These are phyloP conservation scores for Triplophysa siluroides DNA, from an alignment of 2,113 vertebrate genomes.

Conservation along the genomic window DNA sequence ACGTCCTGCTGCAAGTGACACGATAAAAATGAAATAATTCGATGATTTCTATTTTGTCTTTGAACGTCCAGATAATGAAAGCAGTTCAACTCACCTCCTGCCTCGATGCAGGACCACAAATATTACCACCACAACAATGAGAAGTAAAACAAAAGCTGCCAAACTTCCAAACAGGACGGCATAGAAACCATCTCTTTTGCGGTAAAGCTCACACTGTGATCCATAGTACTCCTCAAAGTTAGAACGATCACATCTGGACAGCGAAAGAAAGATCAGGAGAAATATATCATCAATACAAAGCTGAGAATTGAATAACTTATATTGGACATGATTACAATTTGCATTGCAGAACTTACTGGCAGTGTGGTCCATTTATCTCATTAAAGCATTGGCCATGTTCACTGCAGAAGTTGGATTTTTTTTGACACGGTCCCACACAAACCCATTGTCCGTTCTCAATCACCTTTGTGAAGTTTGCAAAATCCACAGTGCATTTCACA, in stretches of 20 bases:
- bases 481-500: slow-evolving; percentile 56
- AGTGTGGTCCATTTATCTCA: slow-evolving; percentile 53
- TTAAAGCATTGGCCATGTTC: slow-evolving; percentile 65
- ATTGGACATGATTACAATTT: neutral
- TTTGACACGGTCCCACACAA: slow-evolving; percentile 66
- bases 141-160: slow-evolving; percentile 58
- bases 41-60: neutral
- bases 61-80: neutral
- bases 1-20: neutral
- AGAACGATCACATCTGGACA: slow-evolving; percentile 62
- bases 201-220: slow-evolving; percentile 63
- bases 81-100: neutral
- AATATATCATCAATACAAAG: neutral
- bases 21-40: slow-evolving; percentile 32
- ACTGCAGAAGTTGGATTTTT: slow-evolving; percentile 60
- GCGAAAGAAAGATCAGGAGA: neutral
- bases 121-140: slow-evolving; percentile 53
- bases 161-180: slow-evolving; percentile 71
- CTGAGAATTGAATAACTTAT: no score
- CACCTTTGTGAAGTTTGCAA: slow-evolving; percentile 60
- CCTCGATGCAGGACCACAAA: slow-evolving; percentile 51
- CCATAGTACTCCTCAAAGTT: slow-evolving; percentile 64
- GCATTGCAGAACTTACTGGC: slow-evolving; percentile 59
- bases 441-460: slow-evolving; percentile 59
- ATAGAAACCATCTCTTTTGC: slow-evolving; percentile 67